phyloP scores from a whole-genome alignment of 2,888 invertebrate genomes.

The Osedax frankpressi region DNA sequence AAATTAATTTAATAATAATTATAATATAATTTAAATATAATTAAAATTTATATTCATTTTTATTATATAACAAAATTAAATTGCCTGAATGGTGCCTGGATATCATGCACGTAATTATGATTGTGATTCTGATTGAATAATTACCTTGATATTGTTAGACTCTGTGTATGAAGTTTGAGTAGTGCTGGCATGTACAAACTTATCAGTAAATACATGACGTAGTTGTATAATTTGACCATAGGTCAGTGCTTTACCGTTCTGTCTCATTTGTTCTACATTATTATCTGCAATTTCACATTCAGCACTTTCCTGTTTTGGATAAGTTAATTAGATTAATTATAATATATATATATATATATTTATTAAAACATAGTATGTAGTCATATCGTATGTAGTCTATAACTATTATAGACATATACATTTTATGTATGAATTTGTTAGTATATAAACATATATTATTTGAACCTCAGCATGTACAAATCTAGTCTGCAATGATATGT shows the following conservation, averaged over 20 bases:
- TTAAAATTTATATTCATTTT: no score
- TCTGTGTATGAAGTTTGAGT: constrained; percentile 38
- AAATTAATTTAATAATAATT: no score
- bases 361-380: no score
- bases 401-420: no score
- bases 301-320: neutral
- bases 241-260: neutral
- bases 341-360: neutral
- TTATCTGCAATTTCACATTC: neutral
- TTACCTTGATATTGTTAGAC: constrained; percentile 39
- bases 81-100: no score
- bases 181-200: constrained; percentile 40
- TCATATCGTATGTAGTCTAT: no score
- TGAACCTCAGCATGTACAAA: neutral
- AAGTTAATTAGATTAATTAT: neutral
- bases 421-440: no score
- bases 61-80: no score
- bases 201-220: constrained; percentile 35
- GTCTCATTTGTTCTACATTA: neutral
- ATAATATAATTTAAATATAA: no score
- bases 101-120: no score
- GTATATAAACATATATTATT: no score
- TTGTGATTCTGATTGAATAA: neutral
- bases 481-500: neutral
- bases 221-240: constrained; percentile 26